Conservation (phyloP, 2,888 invertebrate genomes). For the Drosophila melanosoma region DNA sequence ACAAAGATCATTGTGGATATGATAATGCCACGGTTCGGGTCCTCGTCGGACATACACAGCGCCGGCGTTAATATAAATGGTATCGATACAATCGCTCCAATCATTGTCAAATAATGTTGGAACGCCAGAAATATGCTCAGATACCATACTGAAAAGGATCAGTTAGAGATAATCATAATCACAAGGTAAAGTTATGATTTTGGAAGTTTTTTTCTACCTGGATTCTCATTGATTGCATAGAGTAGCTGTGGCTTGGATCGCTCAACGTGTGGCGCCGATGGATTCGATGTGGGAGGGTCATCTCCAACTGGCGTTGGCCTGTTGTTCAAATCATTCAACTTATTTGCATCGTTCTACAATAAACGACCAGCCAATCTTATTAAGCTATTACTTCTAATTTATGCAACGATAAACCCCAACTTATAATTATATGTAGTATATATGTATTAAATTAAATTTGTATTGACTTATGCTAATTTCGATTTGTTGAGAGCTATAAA, state of each 20-base stretch:
- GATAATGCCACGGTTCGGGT: conserved; percentile 90
- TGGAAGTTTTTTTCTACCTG: conserved; percentile 77
- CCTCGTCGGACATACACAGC: conserved; percentile 91
- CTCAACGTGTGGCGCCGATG: conserved; percentile 27
- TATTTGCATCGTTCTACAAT: conserved; percentile 43
- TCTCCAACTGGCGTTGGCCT: conserved; percentile 24
- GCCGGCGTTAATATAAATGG: conserved; percentile 93
- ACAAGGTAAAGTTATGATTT: not conserved
- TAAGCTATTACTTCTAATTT: conserved; percentile 21
- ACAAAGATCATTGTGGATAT: conserved; percentile 94
- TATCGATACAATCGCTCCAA: conserved; percentile 93
- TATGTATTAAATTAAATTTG: conserved; percentile 37
- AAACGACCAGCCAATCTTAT: conserved; percentile 8
- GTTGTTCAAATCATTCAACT: conserved; percentile 31
- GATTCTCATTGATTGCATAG: conserved; percentile 92
- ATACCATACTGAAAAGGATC: conserved; percentile 87
- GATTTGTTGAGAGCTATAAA: conserved; percentile 12
- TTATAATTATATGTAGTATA: conserved; percentile 24
- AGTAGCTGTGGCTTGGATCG: conserved; percentile 82
- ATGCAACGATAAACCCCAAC: conserved; percentile 13
- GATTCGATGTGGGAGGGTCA: not conserved
- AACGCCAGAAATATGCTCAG: conserved; percentile 92
- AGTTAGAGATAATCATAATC: not conserved
- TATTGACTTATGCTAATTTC: conserved; percentile 67
- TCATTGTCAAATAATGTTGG: conserved; percentile 94